Evolutionary conservation across 2,888 invertebrate species (phyloP).

Genomic region (Eristalis arbustorum): DNA sequence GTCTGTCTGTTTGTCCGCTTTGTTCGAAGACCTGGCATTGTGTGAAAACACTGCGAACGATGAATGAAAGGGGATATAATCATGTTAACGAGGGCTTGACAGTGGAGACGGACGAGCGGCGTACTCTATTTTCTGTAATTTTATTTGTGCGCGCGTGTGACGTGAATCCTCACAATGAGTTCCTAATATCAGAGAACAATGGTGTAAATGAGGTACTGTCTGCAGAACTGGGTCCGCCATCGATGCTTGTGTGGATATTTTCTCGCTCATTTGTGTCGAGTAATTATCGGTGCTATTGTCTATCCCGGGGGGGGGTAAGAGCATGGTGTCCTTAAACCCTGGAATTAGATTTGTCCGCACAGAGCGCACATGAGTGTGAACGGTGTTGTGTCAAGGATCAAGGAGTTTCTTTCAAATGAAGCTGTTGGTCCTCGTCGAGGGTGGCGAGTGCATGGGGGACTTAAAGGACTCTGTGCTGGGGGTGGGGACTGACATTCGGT

Average conservation of each 20-base stretch:
- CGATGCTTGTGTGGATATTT: neutral
- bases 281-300: slow-evolving; percentile 27
- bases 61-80: slow-evolving; percentile 19
- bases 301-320: neutral
- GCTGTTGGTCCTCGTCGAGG: too few relatives aligned
- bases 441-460: neutral
- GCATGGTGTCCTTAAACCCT: neutral
- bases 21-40: neutral
- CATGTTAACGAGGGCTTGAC: slow-evolving; percentile 11
- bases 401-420: neutral
- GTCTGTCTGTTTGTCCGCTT: neutral
- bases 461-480: neutral
- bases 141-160: neutral
- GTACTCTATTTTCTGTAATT: too few relatives aligned
- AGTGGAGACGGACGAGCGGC: neutral
- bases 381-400: neutral
- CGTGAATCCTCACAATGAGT: slow-evolving; percentile 16
- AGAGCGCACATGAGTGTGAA: too few relatives aligned
- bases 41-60: neutral
- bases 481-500: too few relatives aligned
- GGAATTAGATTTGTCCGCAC: neutral
- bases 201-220: slow-evolving; percentile 15
- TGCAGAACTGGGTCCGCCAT: neutral
- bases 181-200: slow-evolving; percentile 32
- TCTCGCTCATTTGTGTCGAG: neutral